Conservation (phyloP, 2,888 invertebrate species). For the Troides aeacus region DNA sequence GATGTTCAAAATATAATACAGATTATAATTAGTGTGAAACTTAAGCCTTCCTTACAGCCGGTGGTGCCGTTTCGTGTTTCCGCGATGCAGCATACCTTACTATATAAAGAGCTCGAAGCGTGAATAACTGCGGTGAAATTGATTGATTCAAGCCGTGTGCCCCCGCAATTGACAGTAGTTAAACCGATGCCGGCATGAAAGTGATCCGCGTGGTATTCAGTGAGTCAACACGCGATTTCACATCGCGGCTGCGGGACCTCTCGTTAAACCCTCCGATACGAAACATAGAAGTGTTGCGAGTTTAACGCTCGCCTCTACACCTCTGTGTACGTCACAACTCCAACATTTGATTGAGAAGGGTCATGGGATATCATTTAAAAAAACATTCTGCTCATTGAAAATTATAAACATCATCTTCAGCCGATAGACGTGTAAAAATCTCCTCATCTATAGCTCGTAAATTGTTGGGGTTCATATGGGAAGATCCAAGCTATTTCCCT, state of each 20-base stretch:
- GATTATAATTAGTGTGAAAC: not conserved
- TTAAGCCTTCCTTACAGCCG: not conserved
- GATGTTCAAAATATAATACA: not conserved
- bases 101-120: constrained; percentile 28
- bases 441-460: too few relatives aligned
- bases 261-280: constrained; percentile 6
- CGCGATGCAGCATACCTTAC: constrained; percentile 27
- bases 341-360: too few relatives aligned
- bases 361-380: too few relatives aligned
- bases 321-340: not conserved
- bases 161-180: constrained; percentile 48
- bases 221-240: constrained; percentile 46
- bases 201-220: constrained; percentile 44
- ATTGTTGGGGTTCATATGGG: too few relatives aligned
- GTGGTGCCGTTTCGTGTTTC: constrained; percentile 10
- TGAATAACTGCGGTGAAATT: constrained; percentile 45
- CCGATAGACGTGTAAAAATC: too few relatives aligned
- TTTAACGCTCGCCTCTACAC: not conserved
- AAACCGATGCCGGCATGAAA: constrained; percentile 47
- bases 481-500: too few relatives aligned
- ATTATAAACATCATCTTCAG: too few relatives aligned
- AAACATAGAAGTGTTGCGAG: not conserved
- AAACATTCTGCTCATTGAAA: too few relatives aligned
- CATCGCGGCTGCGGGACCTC: constrained; percentile 46
- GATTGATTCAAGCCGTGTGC: constrained; percentile 50